Conservation (phyloP, 1,140 invertebrate species). For the Rhagoletis zephyria region DNA sequence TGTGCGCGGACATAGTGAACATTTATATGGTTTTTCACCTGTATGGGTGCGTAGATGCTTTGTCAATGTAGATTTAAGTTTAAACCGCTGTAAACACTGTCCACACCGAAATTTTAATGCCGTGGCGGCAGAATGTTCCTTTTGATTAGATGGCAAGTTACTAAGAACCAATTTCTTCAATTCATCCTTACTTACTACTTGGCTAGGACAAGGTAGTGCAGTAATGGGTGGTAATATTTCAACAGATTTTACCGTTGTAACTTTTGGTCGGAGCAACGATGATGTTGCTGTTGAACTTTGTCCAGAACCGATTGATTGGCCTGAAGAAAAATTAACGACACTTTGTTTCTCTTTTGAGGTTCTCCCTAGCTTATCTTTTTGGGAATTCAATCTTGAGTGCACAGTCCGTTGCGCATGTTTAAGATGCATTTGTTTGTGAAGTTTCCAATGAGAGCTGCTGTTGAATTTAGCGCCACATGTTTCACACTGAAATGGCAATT, state of each 20-base stretch:
- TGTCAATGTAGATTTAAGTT: constrained; percentile 49
- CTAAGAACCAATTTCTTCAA: neutral
- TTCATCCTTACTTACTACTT: neutral
- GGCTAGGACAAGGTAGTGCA: neutral
- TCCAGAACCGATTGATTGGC: neutral
- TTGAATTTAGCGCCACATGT: constrained; percentile 49
- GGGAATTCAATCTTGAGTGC: neutral
- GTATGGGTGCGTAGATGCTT: constrained; percentile 54
- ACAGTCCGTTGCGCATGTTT: neutral
- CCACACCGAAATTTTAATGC: constrained; percentile 40
- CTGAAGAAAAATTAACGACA: neutral
- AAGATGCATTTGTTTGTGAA: constrained; percentile 51
- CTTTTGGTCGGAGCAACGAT: constrained; percentile 23
- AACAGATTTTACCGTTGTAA: constrained; percentile 22
- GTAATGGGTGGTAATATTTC: constrained; percentile 43
- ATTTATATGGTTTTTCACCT: constrained; percentile 54
- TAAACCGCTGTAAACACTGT: constrained; percentile 47
- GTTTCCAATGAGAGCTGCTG: constrained; percentile 52
- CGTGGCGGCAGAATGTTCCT: neutral
- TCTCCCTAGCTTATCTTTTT: neutral
- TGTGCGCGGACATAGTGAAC: constrained; percentile 52
- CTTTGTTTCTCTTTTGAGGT: neutral
- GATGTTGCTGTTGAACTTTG: neutral
- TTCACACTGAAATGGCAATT: constrained; percentile 39
- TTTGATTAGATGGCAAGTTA: neutral